Percentiles rank a stretch among this genome's conserved stretches.
phyloP scores from a whole-genome alignment of 2,113 vertebrate genomes.

The Anoura caudifer region DNA sequence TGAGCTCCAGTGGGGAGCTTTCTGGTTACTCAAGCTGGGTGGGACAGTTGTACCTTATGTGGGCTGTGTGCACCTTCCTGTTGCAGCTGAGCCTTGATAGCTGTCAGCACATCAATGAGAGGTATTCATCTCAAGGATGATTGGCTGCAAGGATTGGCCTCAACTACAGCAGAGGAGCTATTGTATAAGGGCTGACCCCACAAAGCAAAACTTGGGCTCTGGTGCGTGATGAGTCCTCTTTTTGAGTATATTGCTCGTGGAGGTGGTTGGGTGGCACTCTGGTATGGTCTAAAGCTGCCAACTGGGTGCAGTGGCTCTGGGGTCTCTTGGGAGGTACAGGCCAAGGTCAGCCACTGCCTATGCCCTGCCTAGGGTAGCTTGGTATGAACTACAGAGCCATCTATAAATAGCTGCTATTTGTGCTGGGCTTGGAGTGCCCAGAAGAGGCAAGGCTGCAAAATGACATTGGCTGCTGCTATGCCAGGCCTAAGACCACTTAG shows the following conservation, averaged over 20 bases:
- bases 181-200: neutral
- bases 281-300: neutral
- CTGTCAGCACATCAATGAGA: neutral
- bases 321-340: neutral
- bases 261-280: neutral
- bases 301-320: neutral
- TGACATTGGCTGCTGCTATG: neutral
- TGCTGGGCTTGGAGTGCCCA: neutral
- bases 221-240: neutral
- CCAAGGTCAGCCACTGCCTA: neutral
- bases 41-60: too few species aligned
- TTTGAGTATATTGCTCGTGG: neutral
- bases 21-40: neutral
- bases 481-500: neutral
- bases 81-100: neutral
- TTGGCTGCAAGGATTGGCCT: neutral
- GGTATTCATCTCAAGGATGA: neutral
- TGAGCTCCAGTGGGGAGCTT: neutral
- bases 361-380: neutral
- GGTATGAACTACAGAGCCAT: neutral
- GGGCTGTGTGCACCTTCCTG: neutral
- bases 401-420: neutral
- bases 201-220: neutral
- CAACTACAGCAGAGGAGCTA: neutral
- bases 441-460: neutral